Percentiles rank a stretch among this genome's conserved stretches.
Evolutionary conservation across 2,113 vertebrate species (phyloP).

Genomic region (Theristicus caerulescens): DNA sequence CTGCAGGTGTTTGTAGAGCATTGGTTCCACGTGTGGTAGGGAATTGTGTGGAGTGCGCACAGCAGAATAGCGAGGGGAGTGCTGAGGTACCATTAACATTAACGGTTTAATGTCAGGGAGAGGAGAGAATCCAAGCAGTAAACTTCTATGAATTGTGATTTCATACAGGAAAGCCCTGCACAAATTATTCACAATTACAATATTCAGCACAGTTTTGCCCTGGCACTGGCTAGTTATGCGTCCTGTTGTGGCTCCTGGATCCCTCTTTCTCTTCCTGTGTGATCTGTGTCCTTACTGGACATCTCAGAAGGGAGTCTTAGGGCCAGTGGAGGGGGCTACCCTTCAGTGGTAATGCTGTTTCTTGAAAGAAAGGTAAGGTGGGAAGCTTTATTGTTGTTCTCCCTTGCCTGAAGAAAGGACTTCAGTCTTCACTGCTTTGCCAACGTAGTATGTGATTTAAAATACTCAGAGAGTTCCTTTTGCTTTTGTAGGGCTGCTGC

Average conservation of each 20-base stretch:
- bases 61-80: background rate
- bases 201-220: background rate
- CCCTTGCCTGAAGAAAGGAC: background rate
- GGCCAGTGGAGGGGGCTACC: background rate
- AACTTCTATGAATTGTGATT: background rate
- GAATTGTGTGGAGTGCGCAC: background rate
- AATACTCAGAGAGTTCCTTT: background rate
- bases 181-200: background rate
- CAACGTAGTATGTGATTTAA: background rate
- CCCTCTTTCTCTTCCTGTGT: background rate
- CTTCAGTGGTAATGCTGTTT: background rate
- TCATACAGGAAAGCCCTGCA: background rate
- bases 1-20: background rate
- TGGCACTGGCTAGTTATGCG: background rate
- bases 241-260: background rate
- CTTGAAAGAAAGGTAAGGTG: background rate
- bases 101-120: background rate
- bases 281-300: background rate
- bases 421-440: background rate
- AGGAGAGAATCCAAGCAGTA: background rate
- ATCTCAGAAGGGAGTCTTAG: background rate
- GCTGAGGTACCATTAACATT: background rate
- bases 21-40: background rate
- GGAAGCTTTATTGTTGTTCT: background rate
- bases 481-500: slow-evolving; percentile 74